Percentiles rank a stretch among this genome's conserved stretches.
Evolutionary conservation across 2,797 vertebrate genomes (phyloP).

Genomic region (Xiphophorus birchmanni): DNA sequence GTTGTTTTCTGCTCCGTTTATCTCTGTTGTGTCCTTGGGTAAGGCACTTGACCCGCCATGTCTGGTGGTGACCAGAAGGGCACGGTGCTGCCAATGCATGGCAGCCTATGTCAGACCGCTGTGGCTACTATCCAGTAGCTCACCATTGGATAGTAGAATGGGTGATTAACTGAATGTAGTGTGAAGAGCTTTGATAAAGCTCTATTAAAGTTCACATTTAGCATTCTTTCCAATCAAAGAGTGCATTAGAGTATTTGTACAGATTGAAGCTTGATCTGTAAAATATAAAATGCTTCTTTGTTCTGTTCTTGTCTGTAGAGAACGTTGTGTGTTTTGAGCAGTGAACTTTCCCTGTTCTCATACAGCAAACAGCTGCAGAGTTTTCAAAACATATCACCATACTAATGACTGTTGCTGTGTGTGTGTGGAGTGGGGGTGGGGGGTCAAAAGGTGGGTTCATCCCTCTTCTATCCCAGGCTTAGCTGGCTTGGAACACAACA

Average conservation of each 20-base stretch:
- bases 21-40: no score
- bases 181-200: no score
- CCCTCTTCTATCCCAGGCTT: constrained; percentile 63
- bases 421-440: neutral
- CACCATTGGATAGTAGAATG: no score
- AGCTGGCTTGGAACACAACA: constrained; percentile 63
- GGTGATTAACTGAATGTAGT: no score
- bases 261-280: neutral
- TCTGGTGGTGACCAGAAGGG: no score
- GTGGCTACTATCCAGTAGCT: no score
- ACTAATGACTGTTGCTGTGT: constrained; percentile 32
- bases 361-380: constrained; percentile 63
- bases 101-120: no score
- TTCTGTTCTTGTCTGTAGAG: neutral
- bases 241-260: neutral
- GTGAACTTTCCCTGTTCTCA: constrained; percentile 17
- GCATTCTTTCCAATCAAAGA: neutral
- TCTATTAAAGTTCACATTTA: no score
- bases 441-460: constrained; percentile 29
- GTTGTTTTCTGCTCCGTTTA: no score
- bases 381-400: constrained; percentile 53
- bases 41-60: no score
- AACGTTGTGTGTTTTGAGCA: neutral
- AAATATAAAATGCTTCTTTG: neutral
- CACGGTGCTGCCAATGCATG: no score